phyloP scores from a whole-genome alignment of 2,797 vertebrate species.

The Girardinus metallicus region DNA sequence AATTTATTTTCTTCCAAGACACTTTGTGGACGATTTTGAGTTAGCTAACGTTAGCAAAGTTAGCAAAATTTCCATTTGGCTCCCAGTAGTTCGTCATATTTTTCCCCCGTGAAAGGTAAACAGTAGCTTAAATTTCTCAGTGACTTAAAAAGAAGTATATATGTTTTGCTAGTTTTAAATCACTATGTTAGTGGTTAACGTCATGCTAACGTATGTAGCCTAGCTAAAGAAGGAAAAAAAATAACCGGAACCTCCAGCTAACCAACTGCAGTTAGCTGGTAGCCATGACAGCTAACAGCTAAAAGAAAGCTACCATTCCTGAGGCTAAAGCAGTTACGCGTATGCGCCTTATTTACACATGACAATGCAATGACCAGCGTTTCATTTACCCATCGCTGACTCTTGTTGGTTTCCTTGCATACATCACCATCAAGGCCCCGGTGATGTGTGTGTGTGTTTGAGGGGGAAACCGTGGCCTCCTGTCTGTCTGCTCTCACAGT shows the following conservation, averaged over 20 bases:
- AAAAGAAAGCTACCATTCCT: not conserved
- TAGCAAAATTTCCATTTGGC: conserved; percentile 35
- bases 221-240: conserved; percentile 21
- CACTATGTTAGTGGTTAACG: not conserved
- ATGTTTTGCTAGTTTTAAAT: not conserved
- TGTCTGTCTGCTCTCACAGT: conserved; percentile 56
- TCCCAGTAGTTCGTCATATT: not conserved
- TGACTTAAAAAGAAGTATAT: not conserved
- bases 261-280: conserved; percentile 51
- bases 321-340: not conserved
- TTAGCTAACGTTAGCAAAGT: conserved; percentile 45
- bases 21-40: not conserved
- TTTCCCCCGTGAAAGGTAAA: not conserved
- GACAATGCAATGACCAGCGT: conserved; percentile 8
- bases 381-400: conserved; percentile 97
- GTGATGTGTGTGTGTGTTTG: conserved; percentile 88
- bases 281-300: conserved; percentile 53
- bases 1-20: not conserved
- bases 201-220: conserved; percentile 1
- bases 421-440: conserved; percentile 99
- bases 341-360: not conserved
- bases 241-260: conserved; percentile 44
- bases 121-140: fast-evolving
- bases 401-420: conserved; percentile 99
- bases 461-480: conserved; percentile 81